A percentile compares a stretch with the other conserved stretches of the same genome.
Evolutionary conservation across 2,888 invertebrate genomes (phyloP).

Genomic region (Bursaphelenchus okinawaensis): DNA sequence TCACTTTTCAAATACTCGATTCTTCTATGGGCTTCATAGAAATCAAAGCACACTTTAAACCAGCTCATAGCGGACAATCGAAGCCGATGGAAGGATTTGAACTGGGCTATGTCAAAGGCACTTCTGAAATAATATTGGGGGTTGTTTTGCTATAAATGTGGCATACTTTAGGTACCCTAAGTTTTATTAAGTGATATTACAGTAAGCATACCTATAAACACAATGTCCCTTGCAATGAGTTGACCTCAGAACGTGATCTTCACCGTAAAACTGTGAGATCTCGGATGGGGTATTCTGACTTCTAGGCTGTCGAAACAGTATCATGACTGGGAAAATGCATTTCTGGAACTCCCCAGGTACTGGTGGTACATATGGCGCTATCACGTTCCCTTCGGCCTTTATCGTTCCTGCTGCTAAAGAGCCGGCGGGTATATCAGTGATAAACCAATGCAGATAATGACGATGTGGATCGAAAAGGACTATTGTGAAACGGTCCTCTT

Average conservation of each 20-base stretch:
- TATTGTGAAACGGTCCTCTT: conserved; percentile 46
- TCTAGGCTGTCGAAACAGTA: conserved; percentile 35
- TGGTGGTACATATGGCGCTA: conserved; percentile 31
- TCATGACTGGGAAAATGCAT: conserved; percentile 30
- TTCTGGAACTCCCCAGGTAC: conserved; percentile 25
- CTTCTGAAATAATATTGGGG: conserved; percentile 19
- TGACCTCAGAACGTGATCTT: conserved; percentile 31
- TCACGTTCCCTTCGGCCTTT: conserved; percentile 11
- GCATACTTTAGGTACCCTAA: background rate
- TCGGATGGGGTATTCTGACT: conserved; percentile 18
- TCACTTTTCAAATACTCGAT: conserved; percentile 11
- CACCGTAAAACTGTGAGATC: conserved; percentile 32
- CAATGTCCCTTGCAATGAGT: conserved; percentile 26
- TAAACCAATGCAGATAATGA: conserved; percentile 45
- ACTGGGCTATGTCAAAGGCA: conserved; percentile 34
- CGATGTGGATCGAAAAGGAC: conserved; percentile 42
- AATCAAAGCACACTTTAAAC: conserved; percentile 45
- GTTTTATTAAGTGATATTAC: background rate
- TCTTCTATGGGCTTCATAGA: conserved; percentile 32
- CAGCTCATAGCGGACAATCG: conserved; percentile 41
- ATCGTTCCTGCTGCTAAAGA: conserved; percentile 35
- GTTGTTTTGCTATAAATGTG: background rate
- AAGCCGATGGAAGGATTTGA: conserved; percentile 37
- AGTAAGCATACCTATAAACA: conserved; percentile 22
- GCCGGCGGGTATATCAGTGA: conserved; percentile 42